Evolutionary conservation across 2,888 invertebrate species (phyloP).

Genomic region (Calameuta idolon): DNA sequence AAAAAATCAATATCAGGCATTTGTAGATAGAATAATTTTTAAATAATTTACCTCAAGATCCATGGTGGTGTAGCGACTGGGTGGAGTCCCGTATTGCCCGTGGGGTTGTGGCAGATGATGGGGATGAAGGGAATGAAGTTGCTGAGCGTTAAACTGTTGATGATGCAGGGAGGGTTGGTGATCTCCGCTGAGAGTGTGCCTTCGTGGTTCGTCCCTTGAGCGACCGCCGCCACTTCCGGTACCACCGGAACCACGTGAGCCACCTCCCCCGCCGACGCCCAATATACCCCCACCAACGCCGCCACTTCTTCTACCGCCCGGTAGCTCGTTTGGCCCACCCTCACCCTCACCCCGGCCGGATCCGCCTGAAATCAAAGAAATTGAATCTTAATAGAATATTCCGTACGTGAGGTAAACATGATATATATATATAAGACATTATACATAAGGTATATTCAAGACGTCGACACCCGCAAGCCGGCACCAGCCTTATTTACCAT

Average conservation of each 20-base stretch:
- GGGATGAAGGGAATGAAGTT: conserved; percentile 66
- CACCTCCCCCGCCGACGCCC: conserved; percentile 45
- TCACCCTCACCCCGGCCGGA: conserved; percentile 61
- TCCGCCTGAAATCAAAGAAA: neutral
- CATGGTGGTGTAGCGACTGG: conserved; percentile 71
- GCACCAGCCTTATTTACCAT: neutral
- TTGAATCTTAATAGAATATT: neutral
- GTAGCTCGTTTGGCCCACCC: conserved; percentile 59
- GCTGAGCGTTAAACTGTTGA: conserved; percentile 65
- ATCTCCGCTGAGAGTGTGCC: conserved; percentile 83
- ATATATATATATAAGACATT: too few species aligned
- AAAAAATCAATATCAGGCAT: conserved; percentile 27
- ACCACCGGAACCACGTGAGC: conserved; percentile 43
- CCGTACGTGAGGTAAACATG: neutral
- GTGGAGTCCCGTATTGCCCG: conserved; percentile 70
- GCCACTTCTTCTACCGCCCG: conserved; percentile 53
- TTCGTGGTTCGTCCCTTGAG: conserved; percentile 81
- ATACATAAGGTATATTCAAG: neutral
- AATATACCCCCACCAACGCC: conserved; percentile 47
- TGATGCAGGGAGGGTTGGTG: conserved; percentile 77
- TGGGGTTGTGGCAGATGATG: conserved; percentile 70
- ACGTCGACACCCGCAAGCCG: neutral
- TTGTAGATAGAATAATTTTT: conserved; percentile 36
- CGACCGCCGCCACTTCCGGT: conserved; percentile 51
- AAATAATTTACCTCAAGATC: conserved; percentile 79